These are phyloP conservation scores for Corythoichthys intestinalis DNA, from an alignment of 2,113 vertebrate genomes.

Conservation along the genomic window DNA sequence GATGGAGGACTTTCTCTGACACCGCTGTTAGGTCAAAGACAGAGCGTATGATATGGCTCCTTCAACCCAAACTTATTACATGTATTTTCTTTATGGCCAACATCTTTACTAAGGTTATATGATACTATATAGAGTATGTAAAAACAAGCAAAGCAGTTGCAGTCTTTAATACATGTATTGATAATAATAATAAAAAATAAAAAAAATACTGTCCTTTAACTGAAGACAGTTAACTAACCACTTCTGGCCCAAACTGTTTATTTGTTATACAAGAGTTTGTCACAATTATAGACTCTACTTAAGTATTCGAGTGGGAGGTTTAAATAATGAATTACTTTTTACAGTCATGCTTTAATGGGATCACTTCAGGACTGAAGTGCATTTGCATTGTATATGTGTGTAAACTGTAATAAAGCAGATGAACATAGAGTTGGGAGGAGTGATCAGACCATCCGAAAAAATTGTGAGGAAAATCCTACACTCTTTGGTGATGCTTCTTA, in stretches of 20 bases:
- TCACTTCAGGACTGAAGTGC: not conserved
- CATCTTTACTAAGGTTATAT: too few species aligned
- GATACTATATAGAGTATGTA: too few species aligned
- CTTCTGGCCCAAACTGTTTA: not conserved
- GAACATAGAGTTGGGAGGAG: not conserved
- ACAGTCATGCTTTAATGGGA: slow-evolving; percentile 1
- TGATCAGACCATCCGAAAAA: not conserved
- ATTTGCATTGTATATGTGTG: slow-evolving; percentile 2
- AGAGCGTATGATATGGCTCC: slow-evolving; percentile 39
- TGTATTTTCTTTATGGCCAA: too few species aligned
- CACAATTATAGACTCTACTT: not conserved
- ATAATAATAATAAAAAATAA: too few species aligned
- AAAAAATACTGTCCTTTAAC: too few species aligned
- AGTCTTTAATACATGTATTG: too few species aligned
- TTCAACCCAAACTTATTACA: too few species aligned
- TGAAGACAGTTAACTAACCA: not conserved
- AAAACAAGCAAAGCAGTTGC: too few species aligned
- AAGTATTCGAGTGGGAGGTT: not conserved
- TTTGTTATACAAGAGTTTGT: slow-evolving; percentile 3
- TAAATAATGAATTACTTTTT: not conserved
- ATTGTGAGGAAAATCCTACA: not conserved
- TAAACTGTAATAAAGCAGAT: not conserved
- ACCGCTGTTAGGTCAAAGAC: slow-evolving; percentile 44
- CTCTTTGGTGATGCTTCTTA: not conserved
- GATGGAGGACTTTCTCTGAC: slow-evolving; percentile 49